phyloP scores from a whole-genome alignment of 2,888 invertebrate genomes.

The Odontothrips loti region DNA sequence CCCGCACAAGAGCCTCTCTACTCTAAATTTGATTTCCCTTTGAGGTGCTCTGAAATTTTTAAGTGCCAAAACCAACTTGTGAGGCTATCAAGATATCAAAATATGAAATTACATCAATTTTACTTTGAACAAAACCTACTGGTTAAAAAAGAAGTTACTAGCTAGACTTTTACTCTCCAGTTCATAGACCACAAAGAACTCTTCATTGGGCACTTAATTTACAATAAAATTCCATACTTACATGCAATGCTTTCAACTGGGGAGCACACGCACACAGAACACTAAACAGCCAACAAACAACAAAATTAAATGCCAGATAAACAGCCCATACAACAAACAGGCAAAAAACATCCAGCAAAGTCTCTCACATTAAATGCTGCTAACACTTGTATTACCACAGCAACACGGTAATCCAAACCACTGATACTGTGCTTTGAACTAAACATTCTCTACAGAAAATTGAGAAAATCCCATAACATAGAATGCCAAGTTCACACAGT shows the following conservation, averaged over 20 bases:
- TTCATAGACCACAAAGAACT: not conserved
- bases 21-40: not conserved
- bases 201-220: not conserved
- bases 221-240: slow-evolving; percentile 29
- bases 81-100: not conserved
- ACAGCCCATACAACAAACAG: slow-evolving; percentile 20
- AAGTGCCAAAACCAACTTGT: not conserved
- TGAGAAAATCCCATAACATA: not conserved
- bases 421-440: not conserved
- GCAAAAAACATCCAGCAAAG: slow-evolving; percentile 10
- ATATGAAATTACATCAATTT: not conserved
- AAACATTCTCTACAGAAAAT: not conserved
- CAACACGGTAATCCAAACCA: not conserved
- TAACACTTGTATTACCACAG: not conserved
- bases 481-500: too few relatives aligned
- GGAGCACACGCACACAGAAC: slow-evolving; percentile 25
- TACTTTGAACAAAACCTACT: not conserved
- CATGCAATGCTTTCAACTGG: slow-evolving; percentile 28
- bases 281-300: slow-evolving; percentile 25
- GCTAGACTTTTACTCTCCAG: not conserved
- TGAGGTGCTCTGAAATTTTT: not conserved
- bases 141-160: not conserved
- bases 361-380: not conserved
- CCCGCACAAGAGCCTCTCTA: not conserved
- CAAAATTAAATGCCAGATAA: slow-evolving; percentile 23